A percentile compares a stretch with the other conserved stretches of the same genome.
These are phyloP conservation scores for Hypomesus transpacificus DNA, from an alignment of 2,113 vertebrate genomes.

Conservation along the genomic window DNA sequence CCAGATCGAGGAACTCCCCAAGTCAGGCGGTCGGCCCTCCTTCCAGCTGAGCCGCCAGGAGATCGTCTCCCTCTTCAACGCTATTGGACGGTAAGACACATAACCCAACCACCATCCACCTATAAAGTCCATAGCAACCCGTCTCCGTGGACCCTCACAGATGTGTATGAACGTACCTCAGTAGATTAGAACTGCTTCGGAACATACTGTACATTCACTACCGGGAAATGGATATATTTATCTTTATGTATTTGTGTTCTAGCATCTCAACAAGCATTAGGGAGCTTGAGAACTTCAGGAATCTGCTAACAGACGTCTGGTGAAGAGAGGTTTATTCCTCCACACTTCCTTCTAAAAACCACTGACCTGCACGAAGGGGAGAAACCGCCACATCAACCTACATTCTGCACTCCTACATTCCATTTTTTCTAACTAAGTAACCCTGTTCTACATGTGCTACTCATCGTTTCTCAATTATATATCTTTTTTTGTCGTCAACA, in stretches of 20 bases:
- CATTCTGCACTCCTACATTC: no score
- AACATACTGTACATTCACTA: not conserved
- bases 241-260: constrained; percentile 20
- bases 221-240: not conserved
- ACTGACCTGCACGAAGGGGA: no score
- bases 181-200: constrained; percentile 3
- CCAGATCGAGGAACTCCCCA: constrained; percentile 81
- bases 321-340: constrained; percentile 21
- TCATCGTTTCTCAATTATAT: no score
- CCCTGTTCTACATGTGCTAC: no score
- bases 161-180: no score
- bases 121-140: not conserved
- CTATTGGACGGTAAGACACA: constrained; percentile 82
- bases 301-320: constrained; percentile 68
- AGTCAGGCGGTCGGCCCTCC: constrained; percentile 65
- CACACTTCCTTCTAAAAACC: no score
- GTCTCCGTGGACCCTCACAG: not conserved
- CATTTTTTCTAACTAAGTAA: no score
- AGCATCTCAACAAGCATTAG: constrained; percentile 90
- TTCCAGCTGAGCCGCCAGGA: constrained; percentile 91
- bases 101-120: not conserved
- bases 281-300: constrained; percentile 87
- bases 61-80: constrained; percentile 88
- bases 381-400: no score
- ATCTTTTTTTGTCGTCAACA: no score